Base-by-base conservation (phyloP, 2,888 invertebrate genomes). In the Catocala fraxini region DNA sequence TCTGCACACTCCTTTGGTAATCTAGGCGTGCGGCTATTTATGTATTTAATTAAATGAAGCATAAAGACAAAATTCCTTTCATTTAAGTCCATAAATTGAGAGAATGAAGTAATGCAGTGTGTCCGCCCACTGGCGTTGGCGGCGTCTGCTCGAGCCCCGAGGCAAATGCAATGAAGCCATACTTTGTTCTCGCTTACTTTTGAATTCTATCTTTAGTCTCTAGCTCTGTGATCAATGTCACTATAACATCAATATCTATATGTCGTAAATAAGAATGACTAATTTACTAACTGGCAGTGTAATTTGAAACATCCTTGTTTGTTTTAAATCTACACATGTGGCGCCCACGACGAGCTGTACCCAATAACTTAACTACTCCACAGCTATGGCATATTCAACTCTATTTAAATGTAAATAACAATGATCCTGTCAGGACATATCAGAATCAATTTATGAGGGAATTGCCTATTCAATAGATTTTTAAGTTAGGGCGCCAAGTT, bases 51-150 rank as follows among this genome's bases (percentile, higher is more conserved):
- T 39, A 9, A 7, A 9, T 7, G 9, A 49, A 54, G 51, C 33
- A 42, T 59, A 56, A 58, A 53, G 56, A 55, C 62, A 63, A 75
- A 70, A 81, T 81, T 74, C 69, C 73, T 65, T 75, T 70, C 65
- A 70, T 75, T 75, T 73, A 59, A 73, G 65, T 68, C 69, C 67
- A 84, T 87, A 86, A 87, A 89, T 85, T 86, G 84, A 79, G 79
- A 81, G 81, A 88, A 85, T 87, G 82, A 81, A 84, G 78, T 86
- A 88, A 89, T 86, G 81, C 85, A 81, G 71, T 70, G 70, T 79
- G 80, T 84, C 87, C 87, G 80, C 88, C 89, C 86, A 89, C 88
- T 61, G 59, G 68, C 70, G 70, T 68, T 61, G 59, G 68, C 70
- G 70, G 68, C 75, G 80, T 77, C 66, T 76, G 80, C 73, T 66